Evolutionary conservation across 2,113 vertebrate species (phyloP).

Genomic region (Drymodes brunneopygia): DNA sequence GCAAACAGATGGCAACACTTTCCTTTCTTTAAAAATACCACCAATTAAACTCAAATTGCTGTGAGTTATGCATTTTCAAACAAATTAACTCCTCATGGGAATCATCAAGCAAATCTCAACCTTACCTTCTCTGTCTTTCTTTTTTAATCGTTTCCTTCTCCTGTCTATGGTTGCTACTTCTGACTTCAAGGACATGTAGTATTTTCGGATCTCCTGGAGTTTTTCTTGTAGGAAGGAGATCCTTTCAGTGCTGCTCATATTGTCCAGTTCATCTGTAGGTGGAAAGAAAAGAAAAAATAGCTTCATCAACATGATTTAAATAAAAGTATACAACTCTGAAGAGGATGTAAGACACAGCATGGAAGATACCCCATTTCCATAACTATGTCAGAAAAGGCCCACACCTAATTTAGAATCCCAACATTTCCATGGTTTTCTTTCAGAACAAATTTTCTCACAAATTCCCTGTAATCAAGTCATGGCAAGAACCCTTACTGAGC

Average conservation of each 20-base stretch:
- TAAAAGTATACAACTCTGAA: not conserved
- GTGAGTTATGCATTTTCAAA: not conserved
- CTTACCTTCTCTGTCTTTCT: conserved; percentile 98
- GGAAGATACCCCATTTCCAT: not conserved
- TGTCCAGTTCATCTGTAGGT: conserved; percentile 85
- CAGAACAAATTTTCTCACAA: not conserved
- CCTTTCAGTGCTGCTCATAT: conserved; percentile 88
- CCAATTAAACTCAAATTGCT: not conserved
- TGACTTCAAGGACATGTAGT: conserved; percentile 96
- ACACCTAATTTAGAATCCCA: not conserved
- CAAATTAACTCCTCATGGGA: not conserved
- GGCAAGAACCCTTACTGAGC: conserved; percentile 79
- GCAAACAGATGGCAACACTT: not conserved
- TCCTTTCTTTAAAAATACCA: not conserved
- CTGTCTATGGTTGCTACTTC: conserved; percentile 98
- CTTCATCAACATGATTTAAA: not conserved
- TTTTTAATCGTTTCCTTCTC: conserved; percentile 93
- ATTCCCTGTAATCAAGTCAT: not conserved
- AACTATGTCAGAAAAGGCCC: not conserved
- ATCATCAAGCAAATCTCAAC: not conserved
- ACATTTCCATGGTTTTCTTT: not conserved
- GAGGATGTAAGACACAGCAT: not conserved
- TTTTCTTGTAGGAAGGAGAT: conserved; percentile 98
- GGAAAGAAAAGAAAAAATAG: not conserved
- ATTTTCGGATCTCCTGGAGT: conserved; percentile 96